Percentiles rank a stretch among this genome's conserved stretches.
phyloP scores from a whole-genome alignment of 1,140 invertebrate species.

The Aphaenogaster ashmeadi region DNA sequence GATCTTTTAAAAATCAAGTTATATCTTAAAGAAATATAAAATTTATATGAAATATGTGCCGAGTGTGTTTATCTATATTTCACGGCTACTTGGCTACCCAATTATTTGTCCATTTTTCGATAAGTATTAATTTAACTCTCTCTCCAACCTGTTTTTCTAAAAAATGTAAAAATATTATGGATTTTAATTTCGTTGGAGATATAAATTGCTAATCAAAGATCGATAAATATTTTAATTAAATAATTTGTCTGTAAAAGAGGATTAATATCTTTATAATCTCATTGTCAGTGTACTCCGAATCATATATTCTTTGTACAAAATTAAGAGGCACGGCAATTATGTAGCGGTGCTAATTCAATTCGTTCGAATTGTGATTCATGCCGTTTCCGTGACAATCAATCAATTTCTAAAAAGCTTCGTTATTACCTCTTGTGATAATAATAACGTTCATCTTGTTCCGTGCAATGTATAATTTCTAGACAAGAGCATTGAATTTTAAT shows the following conservation, averaged over 20 bases:
- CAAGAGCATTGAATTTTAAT: not conserved
- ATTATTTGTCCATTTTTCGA: not conserved
- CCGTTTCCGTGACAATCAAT: not conserved
- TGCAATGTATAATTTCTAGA: not conserved
- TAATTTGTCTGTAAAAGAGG: not conserved
- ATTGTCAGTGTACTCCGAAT: not conserved
- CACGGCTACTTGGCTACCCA: not conserved
- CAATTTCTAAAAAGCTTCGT: not conserved
- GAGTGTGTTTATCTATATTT: not conserved
- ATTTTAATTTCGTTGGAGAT: not conserved
- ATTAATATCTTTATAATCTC: not conserved
- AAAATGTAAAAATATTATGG: not conserved
- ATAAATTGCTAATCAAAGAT: not conserved
- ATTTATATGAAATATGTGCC: not conserved
- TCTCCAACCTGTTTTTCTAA: not conserved
- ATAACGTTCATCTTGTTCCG: not conserved
- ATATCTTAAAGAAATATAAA: not conserved
- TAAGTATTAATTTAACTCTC: not conserved
- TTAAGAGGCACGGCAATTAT: not conserved
- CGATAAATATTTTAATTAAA: conserved; percentile 6
- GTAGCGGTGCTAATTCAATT: not conserved
- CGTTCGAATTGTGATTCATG: not conserved
- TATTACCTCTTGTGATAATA: not conserved
- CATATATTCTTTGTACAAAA: not conserved
- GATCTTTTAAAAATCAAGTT: conserved; percentile 10